phyloP scores from a whole-genome alignment of 1,140 invertebrate species.

The Chionoecetes opilio region DNA sequence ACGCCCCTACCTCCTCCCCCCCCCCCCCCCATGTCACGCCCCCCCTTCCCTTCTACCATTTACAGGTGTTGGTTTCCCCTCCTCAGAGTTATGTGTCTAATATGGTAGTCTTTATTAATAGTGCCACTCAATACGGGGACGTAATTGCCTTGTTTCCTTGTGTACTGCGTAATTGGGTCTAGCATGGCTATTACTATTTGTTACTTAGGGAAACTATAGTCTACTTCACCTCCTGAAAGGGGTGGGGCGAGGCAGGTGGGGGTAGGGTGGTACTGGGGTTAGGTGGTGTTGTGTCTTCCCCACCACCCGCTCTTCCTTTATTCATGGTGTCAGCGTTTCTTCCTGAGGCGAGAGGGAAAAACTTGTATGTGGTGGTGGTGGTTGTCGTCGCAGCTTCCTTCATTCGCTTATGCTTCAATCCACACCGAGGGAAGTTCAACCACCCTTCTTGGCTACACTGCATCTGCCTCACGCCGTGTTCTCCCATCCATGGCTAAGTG shows the following conservation, averaged over 20 bases:
- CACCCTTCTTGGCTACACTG: not conserved
- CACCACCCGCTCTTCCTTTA: not conserved
- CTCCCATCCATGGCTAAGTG: not conserved
- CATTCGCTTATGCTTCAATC: not conserved
- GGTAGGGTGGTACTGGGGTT: too few relatives aligned
- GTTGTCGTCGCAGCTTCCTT: slow-evolving; percentile 1
- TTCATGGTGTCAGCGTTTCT: slow-evolving; percentile 3
- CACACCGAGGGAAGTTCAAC: not conserved
- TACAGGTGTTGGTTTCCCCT: not conserved
- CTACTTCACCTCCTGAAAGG: not conserved
- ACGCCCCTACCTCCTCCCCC: not conserved
- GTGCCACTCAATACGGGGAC: not conserved
- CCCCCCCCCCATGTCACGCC: not conserved
- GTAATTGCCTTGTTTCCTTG: slow-evolving; percentile 7
- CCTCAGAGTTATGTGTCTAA: not conserved
- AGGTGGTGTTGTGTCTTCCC: not conserved
- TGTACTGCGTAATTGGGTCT: not conserved
- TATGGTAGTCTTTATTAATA: not conserved
- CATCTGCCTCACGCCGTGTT: not conserved
- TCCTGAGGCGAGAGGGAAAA: not conserved
- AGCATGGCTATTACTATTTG: not conserved
- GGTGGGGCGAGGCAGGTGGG: too few relatives aligned
- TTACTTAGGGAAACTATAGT: not conserved
- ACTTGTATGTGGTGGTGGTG: not conserved
- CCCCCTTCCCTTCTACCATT: not conserved